Evolutionary conservation across 2,888 invertebrate species (phyloP).

Genomic region (Dyspetes luteomarginatus): DNA sequence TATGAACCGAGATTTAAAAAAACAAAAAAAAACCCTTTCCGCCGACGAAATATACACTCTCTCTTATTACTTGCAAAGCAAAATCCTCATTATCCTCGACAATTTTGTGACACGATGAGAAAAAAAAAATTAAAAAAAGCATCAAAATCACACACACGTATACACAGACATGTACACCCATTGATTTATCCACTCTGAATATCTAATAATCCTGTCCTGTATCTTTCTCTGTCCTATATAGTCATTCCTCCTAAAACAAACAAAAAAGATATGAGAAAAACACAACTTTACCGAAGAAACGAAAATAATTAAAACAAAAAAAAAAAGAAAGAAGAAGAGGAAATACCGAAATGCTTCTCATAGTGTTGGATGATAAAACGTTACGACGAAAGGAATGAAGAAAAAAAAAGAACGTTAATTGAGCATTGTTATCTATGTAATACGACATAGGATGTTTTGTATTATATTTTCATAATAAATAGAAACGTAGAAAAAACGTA

Average conservation of each 20-base stretch:
- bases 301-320: slow-evolving; percentile 57
- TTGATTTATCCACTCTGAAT: slow-evolving; percentile 73
- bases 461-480: slow-evolving; percentile 85
- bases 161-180: slow-evolving; percentile 33
- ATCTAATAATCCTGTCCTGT: slow-evolving; percentile 71
- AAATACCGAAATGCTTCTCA: slow-evolving; percentile 77
- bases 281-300: slow-evolving; percentile 55
- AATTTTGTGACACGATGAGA: too few relatives aligned
- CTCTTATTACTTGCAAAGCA: slow-evolving; percentile 32
- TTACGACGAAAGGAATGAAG: slow-evolving; percentile 76
- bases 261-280: slow-evolving; percentile 25
- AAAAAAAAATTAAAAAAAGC: slow-evolving; percentile 58
- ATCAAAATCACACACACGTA: slow-evolving; percentile 22
- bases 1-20: slow-evolving; percentile 66
- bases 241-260: slow-evolving; percentile 74
- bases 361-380: slow-evolving; percentile 80
- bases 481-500: slow-evolving; percentile 84
- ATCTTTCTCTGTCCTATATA: slow-evolving; percentile 74
- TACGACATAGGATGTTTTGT: slow-evolving; percentile 85
- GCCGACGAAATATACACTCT: slow-evolving; percentile 48
- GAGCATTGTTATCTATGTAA: slow-evolving; percentile 84
- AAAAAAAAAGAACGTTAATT: slow-evolving; percentile 80
- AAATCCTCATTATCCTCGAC: too few relatives aligned
- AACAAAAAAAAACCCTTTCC: slow-evolving; percentile 58
- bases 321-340: slow-evolving; percentile 47